phyloP scores from a whole-genome alignment of 1,140 invertebrate species.

The Periplaneta americana region DNA sequence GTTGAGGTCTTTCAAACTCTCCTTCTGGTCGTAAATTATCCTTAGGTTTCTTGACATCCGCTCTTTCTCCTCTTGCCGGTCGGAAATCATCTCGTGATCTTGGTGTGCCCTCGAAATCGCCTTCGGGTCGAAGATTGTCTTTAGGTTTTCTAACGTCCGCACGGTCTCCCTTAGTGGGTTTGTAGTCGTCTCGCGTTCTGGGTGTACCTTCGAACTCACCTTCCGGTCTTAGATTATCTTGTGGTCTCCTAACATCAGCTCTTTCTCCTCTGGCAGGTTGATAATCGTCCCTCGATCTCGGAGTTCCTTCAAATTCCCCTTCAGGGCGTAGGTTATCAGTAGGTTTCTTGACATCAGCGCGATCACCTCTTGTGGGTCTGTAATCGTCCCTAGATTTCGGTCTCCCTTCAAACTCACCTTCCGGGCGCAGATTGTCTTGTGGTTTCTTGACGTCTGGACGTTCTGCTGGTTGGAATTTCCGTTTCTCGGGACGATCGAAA shows the following conservation, averaged over 20 bases:
- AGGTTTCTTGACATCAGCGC: constrained; percentile 35
- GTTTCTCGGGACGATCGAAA: constrained; percentile 44
- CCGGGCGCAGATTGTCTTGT: constrained; percentile 53
- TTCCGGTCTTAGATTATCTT: constrained; percentile 51
- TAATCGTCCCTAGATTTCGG: constrained; percentile 36
- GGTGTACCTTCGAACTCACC: constrained; percentile 46
- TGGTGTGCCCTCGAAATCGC: constrained; percentile 41
- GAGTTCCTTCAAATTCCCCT: constrained; percentile 52
- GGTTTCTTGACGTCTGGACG: constrained; percentile 44
- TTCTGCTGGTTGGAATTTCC: constrained; percentile 36
- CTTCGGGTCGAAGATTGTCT: constrained; percentile 47
- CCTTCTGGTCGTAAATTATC: constrained; percentile 55
- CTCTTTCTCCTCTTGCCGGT: constrained; percentile 27
- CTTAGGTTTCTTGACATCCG: constrained; percentile 20
- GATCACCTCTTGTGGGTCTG: constrained; percentile 27
- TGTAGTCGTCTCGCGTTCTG: constrained; percentile 22
- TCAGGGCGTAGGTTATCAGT: constrained; percentile 39
- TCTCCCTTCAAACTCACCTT: constrained; percentile 51
- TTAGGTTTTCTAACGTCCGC: constrained; percentile 40
- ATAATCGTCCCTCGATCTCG: not conserved
- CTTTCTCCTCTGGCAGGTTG: constrained; percentile 38
- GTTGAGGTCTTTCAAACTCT: constrained; percentile 45
- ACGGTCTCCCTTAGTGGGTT: constrained; percentile 25
- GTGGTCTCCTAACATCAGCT: constrained; percentile 19
- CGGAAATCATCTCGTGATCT: constrained; percentile 33